Percentiles rank a stretch among this genome's conserved stretches.
These are phyloP conservation scores for Cephus spinipes DNA, from an alignment of 2,888 invertebrate species.

Conservation along the genomic window DNA sequence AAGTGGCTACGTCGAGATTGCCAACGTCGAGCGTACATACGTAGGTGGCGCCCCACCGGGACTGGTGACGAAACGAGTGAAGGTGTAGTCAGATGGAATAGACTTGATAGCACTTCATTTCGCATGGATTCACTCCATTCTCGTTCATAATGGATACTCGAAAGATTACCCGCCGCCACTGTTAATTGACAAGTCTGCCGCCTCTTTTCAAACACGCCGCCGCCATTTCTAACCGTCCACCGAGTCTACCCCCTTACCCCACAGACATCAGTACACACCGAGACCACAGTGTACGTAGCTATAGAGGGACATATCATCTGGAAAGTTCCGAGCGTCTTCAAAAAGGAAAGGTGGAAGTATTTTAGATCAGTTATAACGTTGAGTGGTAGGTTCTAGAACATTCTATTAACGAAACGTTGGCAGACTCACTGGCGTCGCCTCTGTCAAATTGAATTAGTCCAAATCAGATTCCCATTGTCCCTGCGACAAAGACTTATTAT, in stretches of 20 bases:
- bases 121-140: slow-evolving; percentile 40
- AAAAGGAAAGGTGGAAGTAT: not conserved
- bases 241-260: not conserved
- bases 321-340: not conserved
- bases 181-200: slow-evolving; percentile 55
- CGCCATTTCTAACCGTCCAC: not conserved
- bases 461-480: not conserved
- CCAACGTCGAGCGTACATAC: not conserved
- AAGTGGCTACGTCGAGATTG: slow-evolving; percentile 6
- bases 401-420: not conserved
- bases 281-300: not conserved
- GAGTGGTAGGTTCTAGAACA: not conserved
- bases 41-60: not conserved
- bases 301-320: not conserved
- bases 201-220: slow-evolving; percentile 31
- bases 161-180: slow-evolving; percentile 56
- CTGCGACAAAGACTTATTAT: not conserved
- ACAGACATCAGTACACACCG: not conserved
- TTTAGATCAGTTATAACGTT: not conserved
- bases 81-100: slow-evolving; percentile 48
- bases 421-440: not conserved
- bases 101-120: slow-evolving; percentile 46
- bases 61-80: not conserved
- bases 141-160: slow-evolving; percentile 57
- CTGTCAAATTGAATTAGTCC: not conserved